Evolutionary conservation across 2,888 invertebrate species (phyloP).

Genomic region (Formica aserva): DNA sequence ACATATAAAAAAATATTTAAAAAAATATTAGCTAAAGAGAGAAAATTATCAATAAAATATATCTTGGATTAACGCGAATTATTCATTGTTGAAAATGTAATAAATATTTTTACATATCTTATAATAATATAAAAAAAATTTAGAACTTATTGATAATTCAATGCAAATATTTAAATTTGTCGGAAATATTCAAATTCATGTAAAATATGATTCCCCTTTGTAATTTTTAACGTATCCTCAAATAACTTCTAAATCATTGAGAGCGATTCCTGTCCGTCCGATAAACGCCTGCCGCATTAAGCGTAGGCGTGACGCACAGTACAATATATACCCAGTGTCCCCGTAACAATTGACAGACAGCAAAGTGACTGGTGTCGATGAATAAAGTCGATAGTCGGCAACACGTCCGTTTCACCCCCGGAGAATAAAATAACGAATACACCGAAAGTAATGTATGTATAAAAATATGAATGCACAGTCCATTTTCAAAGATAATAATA

Average conservation of each 20-base stretch:
- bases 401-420: neutral
- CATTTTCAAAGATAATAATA: conserved; percentile 1
- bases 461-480: neutral
- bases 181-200: neutral
- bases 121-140: neutral
- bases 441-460: neutral
- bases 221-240: neutral
- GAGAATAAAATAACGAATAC: neutral
- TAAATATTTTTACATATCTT: neutral
- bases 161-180: neutral
- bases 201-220: neutral
- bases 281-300: conserved; percentile 63
- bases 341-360: conserved; percentile 51
- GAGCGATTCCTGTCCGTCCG: conserved; percentile 64
- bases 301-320: conserved; percentile 71
- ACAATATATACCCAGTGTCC: conserved; percentile 63
- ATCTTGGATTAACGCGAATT: neutral
- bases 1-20: neutral
- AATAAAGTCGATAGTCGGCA: conserved; percentile 16
- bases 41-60: neutral
- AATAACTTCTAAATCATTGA: conserved; percentile 63
- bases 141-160: neutral
- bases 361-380: conserved; percentile 54
- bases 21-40: neutral
- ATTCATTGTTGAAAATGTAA: neutral